Conservation (phyloP, 2,797 vertebrate genomes). For the Erithacus rubecula region DNA sequence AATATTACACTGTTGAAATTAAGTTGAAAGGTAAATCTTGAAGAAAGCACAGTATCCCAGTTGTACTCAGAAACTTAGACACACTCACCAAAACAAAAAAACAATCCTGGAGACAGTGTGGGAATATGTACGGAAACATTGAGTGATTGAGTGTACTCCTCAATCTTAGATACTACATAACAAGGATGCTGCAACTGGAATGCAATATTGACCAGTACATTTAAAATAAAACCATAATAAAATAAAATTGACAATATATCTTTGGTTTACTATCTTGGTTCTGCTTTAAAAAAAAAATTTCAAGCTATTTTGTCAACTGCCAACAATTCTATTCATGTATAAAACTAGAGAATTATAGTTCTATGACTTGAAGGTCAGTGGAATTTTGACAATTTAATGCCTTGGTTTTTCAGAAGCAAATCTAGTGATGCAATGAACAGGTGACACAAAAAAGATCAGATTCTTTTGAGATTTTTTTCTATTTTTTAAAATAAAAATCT, state of each 20-base stretch:
- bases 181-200: not conserved
- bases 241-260: not conserved
- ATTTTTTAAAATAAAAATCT: not conserved
- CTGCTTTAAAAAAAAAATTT: not conserved
- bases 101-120: not conserved
- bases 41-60: not conserved
- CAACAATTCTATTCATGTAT: not conserved
- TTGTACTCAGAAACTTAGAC: not conserved
- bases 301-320: not conserved
- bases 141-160: not conserved
- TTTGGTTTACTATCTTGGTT: not conserved
- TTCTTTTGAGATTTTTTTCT: not conserved
- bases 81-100: fast-evolving
- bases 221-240: not conserved
- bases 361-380: not conserved
- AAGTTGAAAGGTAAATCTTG: not conserved
- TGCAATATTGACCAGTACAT: not conserved
- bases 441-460: not conserved
- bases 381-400: not conserved
- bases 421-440: not conserved
- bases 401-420: not conserved
- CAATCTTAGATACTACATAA: not conserved
- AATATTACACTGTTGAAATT: not conserved
- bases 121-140: not conserved
- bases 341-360: not conserved